Evolutionary conservation across 92 coral and sea anemone genomes (phyloP).

Genomic region (Porites rus): DNA sequence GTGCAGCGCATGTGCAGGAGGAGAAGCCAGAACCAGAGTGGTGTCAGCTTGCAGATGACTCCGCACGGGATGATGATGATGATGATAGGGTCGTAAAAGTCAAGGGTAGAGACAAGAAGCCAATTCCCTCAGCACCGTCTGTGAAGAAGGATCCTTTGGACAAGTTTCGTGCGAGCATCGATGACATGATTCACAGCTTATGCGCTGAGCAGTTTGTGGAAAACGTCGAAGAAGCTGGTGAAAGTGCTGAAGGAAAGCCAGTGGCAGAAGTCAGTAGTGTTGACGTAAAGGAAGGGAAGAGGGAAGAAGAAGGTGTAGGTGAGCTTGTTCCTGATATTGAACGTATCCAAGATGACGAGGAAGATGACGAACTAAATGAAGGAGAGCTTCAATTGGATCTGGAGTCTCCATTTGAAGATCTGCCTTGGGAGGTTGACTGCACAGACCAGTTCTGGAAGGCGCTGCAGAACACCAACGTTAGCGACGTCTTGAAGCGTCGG

Average conservation of each 20-base stretch:
- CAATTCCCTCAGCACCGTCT: not conserved
- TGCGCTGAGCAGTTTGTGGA: conserved; percentile 5
- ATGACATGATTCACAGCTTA: conserved; percentile 24
- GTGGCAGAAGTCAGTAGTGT: not conserved
- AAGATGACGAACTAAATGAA: conserved; percentile 30
- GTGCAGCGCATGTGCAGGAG: not conserved
- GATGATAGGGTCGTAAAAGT: not conserved
- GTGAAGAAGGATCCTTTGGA: conserved; percentile 55
- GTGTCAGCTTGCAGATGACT: conserved; percentile 31
- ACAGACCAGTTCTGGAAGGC: conserved; percentile 92
- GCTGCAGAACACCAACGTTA: conserved; percentile 72
- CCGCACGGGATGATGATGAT: conserved; percentile 10
- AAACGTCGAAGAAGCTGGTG: not conserved
- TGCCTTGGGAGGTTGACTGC: conserved; percentile 97
- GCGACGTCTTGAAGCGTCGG: conserved; percentile 60
- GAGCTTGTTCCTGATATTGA: conserved; percentile 30
- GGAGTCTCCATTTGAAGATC: conserved; percentile 84
- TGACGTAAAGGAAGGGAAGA: not conserved
- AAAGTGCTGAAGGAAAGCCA: conserved; percentile 7
- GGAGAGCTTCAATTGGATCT: conserved; percentile 51
- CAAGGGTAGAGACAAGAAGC: conserved; percentile 26
- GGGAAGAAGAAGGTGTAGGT: conserved; percentile 14
- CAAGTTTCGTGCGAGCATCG: conserved; percentile 38
- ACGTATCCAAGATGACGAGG: conserved; percentile 36
- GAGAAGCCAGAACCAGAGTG: conserved; percentile 34